Percentiles rank a stretch among this genome's conserved stretches.
Conservation (phyloP, 2,888 invertebrate genomes). For the Encarsia formosa region DNA sequence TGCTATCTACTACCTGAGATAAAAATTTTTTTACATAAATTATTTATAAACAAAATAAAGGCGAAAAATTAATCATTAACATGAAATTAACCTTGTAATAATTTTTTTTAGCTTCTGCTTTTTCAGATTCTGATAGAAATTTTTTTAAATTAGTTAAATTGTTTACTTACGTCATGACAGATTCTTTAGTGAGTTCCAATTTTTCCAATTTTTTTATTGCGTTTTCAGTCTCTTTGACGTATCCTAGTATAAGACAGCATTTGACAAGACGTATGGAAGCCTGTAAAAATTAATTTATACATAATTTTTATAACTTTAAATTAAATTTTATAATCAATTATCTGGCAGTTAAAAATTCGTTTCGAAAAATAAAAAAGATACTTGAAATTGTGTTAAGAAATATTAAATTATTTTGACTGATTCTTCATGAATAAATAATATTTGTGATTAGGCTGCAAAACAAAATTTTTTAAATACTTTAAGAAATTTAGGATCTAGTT, state of each 20-base stretch:
- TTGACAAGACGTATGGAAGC: slow-evolving; percentile 70
- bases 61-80: neutral
- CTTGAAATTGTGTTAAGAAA: neutral
- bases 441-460: too few relatives aligned
- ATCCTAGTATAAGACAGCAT: slow-evolving; percentile 80
- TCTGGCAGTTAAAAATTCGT: too few relatives aligned
- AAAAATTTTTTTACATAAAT: too few relatives aligned
- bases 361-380: too few relatives aligned
- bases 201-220: slow-evolving; percentile 65
- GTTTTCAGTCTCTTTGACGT: slow-evolving; percentile 71
- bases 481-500: slow-evolving; percentile 73
- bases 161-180: slow-evolving; percentile 61
- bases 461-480: slow-evolving; percentile 52
- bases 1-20: slow-evolving; percentile 67
- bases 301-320: too few relatives aligned
- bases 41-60: too few relatives aligned
- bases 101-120: slow-evolving; percentile 70
- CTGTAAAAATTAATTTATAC: slow-evolving; percentile 50
- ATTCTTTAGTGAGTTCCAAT: slow-evolving; percentile 63
- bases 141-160: slow-evolving; percentile 65
- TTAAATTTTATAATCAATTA: too few relatives aligned
- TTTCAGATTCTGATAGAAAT: slow-evolving; percentile 67
- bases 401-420: neutral
- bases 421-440: neutral
- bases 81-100: slow-evolving; percentile 66